These are phyloP conservation scores for Lithobates pipiens DNA, from an alignment of 2,797 vertebrate genomes.

Conservation along the genomic window DNA sequence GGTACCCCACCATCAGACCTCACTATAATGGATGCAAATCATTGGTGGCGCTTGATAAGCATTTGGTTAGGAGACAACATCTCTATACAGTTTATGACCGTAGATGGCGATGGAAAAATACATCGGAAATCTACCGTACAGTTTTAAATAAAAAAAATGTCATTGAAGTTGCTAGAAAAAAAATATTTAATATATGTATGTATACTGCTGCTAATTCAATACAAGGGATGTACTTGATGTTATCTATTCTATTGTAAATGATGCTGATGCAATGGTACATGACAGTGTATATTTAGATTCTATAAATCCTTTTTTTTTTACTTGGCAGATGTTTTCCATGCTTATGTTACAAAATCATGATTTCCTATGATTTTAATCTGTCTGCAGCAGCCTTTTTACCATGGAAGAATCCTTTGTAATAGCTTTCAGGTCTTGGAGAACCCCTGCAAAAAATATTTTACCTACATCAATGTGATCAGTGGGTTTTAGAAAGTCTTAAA, in stretches of 20 bases:
- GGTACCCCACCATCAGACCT: conserved; percentile 1
- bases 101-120: neutral
- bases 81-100: neutral
- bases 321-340: neutral
- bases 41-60: neutral
- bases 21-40: conserved; percentile 9
- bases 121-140: neutral
- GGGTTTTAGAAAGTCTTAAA: too few relatives aligned
- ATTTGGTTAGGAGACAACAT: conserved; percentile 22
- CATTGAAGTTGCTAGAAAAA: neutral
- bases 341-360: neutral
- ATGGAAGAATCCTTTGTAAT: too few relatives aligned
- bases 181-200: conserved; percentile 7
- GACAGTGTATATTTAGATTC: neutral
- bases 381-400: too few relatives aligned
- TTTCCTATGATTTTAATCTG: neutral
- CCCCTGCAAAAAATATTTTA: too few relatives aligned
- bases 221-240: neutral
- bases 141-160: neutral
- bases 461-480: too few relatives aligned
- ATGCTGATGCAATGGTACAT: neutral
- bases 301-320: neutral
- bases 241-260: too few relatives aligned
- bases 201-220: neutral
- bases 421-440: too few relatives aligned